These are phyloP conservation scores for Platalea minor DNA, from an alignment of 2,797 vertebrate genomes.

Conservation along the genomic window DNA sequence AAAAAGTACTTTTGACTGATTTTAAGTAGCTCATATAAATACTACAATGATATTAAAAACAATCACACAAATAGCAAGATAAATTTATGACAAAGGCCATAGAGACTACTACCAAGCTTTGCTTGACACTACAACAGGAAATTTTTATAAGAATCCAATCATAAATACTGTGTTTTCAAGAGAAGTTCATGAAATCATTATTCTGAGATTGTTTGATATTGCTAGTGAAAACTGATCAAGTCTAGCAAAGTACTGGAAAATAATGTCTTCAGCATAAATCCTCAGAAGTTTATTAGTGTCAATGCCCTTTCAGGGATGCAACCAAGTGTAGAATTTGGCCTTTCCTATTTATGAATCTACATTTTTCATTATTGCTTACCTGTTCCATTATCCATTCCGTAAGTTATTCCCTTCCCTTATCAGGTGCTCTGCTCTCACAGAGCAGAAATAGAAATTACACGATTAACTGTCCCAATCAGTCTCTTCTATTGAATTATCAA, in stretches of 20 bases:
- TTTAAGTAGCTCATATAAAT: neutral
- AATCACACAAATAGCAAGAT: neutral
- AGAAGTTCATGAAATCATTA: neutral
- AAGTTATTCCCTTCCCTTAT: neutral
- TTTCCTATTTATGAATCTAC: neutral
- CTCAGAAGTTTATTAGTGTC: neutral
- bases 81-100: neutral
- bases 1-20: neutral
- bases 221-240: neutral
- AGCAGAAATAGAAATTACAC: neutral
- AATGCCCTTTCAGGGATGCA: neutral
- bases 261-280: neutral
- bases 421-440: neutral
- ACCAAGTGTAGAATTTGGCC: neutral
- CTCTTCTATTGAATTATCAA: neutral
- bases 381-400: neutral
- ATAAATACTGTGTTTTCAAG: neutral
- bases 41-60: neutral
- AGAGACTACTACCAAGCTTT: neutral
- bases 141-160: neutral
- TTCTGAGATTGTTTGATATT: neutral
- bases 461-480: neutral
- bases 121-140: neutral
- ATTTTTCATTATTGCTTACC: constrained; percentile 16
- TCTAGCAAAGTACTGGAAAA: neutral